A percentile compares a stretch with the other conserved stretches of the same genome.
These are phyloP conservation scores for Tenrec ecaudatus DNA, from an alignment of 2,113 vertebrate species.

Conservation along the genomic window DNA sequence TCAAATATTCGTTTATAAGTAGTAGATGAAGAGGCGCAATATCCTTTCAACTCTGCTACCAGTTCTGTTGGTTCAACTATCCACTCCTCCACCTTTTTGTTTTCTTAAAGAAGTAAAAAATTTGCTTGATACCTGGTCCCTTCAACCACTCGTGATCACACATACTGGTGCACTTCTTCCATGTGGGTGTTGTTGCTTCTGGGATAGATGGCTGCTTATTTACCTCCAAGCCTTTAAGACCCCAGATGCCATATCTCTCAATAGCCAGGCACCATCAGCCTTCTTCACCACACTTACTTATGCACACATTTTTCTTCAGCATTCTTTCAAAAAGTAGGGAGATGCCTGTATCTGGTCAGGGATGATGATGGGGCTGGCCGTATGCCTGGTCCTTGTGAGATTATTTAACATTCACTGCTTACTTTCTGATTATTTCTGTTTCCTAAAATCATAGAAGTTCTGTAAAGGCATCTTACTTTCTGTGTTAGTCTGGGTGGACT, in stretches of 20 bases:
- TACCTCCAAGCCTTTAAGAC: too few relatives aligned
- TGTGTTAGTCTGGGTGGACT: too few relatives aligned
- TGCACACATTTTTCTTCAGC: too few relatives aligned
- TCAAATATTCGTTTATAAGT: not conserved
- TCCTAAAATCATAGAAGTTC: constrained; percentile 42
- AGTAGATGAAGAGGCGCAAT: not conserved
- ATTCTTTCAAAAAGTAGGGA: not conserved
- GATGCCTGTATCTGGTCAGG: not conserved
- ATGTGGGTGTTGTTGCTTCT: too few relatives aligned
- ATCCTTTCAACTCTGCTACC: not conserved
- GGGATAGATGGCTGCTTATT: too few relatives aligned
- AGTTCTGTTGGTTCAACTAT: not conserved
- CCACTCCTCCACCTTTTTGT: not conserved
- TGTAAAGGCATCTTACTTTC: not conserved
- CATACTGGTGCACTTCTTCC: too few relatives aligned
- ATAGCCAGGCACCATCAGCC: too few relatives aligned
- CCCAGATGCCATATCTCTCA: too few relatives aligned
- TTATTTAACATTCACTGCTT: not conserved
- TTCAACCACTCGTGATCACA: too few relatives aligned
- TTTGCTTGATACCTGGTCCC: too few relatives aligned
- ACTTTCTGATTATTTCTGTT: not conserved
- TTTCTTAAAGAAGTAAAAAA: not conserved
- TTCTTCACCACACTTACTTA: too few relatives aligned
- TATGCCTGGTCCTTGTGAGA: not conserved
- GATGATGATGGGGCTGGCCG: not conserved